phyloP scores from a whole-genome alignment of 2,797 vertebrate genomes.

The Siniperca obscura region DNA sequence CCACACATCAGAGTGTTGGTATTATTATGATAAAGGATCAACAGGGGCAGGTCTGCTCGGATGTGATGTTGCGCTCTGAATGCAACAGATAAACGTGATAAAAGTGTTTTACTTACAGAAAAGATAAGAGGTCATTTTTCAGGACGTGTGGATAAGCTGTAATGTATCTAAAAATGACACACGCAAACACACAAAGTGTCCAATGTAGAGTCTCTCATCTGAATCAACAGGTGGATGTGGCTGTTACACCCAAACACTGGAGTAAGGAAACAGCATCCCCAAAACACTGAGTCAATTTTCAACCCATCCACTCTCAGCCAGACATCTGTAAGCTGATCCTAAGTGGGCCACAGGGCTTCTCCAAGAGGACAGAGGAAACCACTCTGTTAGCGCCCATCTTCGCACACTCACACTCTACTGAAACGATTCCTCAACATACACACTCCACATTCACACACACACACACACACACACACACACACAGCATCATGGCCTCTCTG shows the following conservation, averaged over 20 bases:
- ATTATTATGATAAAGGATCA: slow-evolving; percentile 40
- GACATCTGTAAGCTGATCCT: slow-evolving; percentile 55
- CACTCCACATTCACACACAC: not conserved
- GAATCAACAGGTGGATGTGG: slow-evolving; percentile 34
- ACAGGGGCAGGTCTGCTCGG: slow-evolving; percentile 20
- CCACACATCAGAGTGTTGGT: slow-evolving; percentile 39
- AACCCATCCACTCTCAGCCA: slow-evolving; percentile 28
- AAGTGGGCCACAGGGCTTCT: slow-evolving; percentile 60
- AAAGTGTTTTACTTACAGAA: not conserved
- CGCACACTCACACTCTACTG: slow-evolving; percentile 29
- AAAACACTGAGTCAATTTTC: slow-evolving; percentile 40
- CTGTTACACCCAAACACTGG: slow-evolving; percentile 36
- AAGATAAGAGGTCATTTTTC: slow-evolving; percentile 16
- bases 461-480: not conserved
- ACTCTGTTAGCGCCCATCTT: slow-evolving; percentile 38
- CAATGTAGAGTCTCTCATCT: not conserved
- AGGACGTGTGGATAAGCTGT: slow-evolving; percentile 13
- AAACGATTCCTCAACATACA: slow-evolving; percentile 33
- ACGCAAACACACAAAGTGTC: not conserved
- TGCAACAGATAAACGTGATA: slow-evolving; percentile 3
- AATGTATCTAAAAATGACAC: not conserved
- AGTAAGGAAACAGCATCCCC: slow-evolving; percentile 24
- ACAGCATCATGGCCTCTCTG: slow-evolving; percentile 49
- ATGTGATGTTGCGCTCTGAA: slow-evolving; percentile 9
- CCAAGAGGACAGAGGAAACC: slow-evolving; percentile 58